Evolutionary conservation across 1,140 invertebrate species (phyloP), one percentile per base, ranked within the genome.

Genomic region (Drosophila yakuba): DNA sequence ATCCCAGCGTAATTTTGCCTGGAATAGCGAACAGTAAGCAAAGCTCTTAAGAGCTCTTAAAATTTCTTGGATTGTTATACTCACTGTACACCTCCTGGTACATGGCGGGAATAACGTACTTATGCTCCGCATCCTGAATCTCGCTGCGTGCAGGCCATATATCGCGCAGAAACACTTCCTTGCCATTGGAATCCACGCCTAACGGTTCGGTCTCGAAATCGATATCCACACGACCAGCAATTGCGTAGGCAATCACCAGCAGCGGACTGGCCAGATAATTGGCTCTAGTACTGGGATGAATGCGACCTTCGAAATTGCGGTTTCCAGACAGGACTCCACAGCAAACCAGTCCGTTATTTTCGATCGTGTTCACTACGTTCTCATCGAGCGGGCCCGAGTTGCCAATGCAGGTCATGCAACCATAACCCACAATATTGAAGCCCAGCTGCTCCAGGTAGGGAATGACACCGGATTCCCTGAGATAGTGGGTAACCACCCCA

Each of bases 331-430:
- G 93, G 1, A 99, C 97, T 14, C 98, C 98, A 90, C 96, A 97
- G 83, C 97, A 98, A 0, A 99, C 97, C 7, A 99, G 93, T 88
- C 98, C 97, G 91, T 97, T 97, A 94, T 98, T 97, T 92, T 99
- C 98, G 80, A 99, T 99, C 2, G 97, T 97, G 81, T 98, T 97
- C 0, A 95, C 95, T 28, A 99, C 96, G 74, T 96, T 94, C 61
- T 99, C 98, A 54, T 97, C 96, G 3, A 99, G 94, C 0, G 98
- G 98, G 2, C 98, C 98, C 52, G 96, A 97, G 93, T 99, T 99
- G 10, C 99, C 99, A 74, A 99, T 99, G 92, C 98, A 99, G 0
- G 98, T 99, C 98, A 99, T 99, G 93, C 98, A 99, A 1, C 98
- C 96, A 91, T 98, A 99, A 12, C 98, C 98, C 17, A 97, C 96